Evolutionary conservation across 1,140 invertebrate genomes (phyloP), one percentile per base, ranked within the genome.

Genomic region (Nymphalis io): DNA sequence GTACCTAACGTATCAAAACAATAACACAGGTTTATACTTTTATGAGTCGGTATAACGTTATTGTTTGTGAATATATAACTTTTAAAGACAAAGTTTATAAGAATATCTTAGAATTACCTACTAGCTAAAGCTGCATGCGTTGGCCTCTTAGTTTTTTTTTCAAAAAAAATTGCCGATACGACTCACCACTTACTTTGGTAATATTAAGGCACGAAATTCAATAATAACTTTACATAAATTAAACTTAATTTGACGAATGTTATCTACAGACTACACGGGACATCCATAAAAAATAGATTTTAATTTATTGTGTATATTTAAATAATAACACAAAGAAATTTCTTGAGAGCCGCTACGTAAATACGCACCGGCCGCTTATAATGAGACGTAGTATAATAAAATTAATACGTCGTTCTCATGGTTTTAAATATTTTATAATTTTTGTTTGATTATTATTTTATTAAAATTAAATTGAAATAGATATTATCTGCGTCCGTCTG

Each of bases 1-100:
- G 16, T 60, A 60, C 18, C 18, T n/a, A 3, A 42, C 16, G 60
- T 38, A 61, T 61, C 60, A 61, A 27, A 61, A 38, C 42, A 61
- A 38, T 33, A 61, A 53, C 18, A n/a, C 4, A 21, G 48, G 10
- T 21, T 1, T 44, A 4, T 44, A 44, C 40, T 44, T 44, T 1
- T 13, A 11, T 15, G 1, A 15, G n/a, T 44, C 0, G 40, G 12
- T n/a, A 13, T 11, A 8, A 12, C 11, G 13, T 15, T 44, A 15
- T 44, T 44, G 40, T n/a, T 11, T 15, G 0, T 13, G 4, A 13
- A 44, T 44, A n/a, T n/a, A 15, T 44, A 11, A 4, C 1, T 44
- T 44, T 44, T n/a, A n/a, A n/a, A n/a, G n/a, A n/a, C n/a, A n/a
- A n/a, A n/a, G n/a, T n/a, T n/a, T n/a, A n/a, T n/a, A n/a, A n/a